These are phyloP conservation scores for Sterna hirundo DNA, from an alignment of 2,113 vertebrate genomes.

Conservation along the genomic window DNA sequence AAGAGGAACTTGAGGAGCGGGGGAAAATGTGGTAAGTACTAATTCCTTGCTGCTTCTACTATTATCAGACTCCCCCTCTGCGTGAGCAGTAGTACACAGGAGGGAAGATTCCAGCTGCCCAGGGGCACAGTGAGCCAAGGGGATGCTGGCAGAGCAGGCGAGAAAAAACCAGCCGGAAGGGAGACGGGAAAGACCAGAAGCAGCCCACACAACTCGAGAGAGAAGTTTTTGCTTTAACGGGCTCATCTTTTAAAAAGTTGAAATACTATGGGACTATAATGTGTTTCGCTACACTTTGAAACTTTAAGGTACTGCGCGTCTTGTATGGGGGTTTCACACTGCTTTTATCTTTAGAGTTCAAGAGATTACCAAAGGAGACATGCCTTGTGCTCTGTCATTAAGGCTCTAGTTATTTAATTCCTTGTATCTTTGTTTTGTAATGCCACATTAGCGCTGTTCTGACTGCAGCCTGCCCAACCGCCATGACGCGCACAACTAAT, in stretches of 20 bases:
- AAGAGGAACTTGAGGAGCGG: not conserved
- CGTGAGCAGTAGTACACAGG: rapidly evolving
- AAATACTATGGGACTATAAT: not conserved
- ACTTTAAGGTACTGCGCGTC: not conserved
- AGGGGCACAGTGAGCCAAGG: not conserved
- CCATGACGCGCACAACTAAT: not conserved
- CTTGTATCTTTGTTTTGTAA: not conserved
- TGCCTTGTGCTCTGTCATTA: not conserved
- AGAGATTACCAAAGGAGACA: not conserved
- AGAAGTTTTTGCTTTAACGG: not conserved
- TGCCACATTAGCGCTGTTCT: not conserved
- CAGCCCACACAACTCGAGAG: not conserved
- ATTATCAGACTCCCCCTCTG: not conserved
- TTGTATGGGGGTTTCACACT: not conserved
- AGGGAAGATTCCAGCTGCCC: not conserved
- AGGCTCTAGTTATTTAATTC: not conserved
- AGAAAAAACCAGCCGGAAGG: not conserved
- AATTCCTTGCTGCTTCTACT: not conserved
- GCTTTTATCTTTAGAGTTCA: not conserved
- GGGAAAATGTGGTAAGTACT: not conserved
- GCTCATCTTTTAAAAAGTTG: not conserved
- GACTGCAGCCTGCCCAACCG: not conserved
- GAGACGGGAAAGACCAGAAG: not conserved
- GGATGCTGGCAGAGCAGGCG: not conserved
- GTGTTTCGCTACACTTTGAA: not conserved